phyloP scores from a whole-genome alignment of 2,888 invertebrate genomes.

The Hypsopygia costalis region DNA sequence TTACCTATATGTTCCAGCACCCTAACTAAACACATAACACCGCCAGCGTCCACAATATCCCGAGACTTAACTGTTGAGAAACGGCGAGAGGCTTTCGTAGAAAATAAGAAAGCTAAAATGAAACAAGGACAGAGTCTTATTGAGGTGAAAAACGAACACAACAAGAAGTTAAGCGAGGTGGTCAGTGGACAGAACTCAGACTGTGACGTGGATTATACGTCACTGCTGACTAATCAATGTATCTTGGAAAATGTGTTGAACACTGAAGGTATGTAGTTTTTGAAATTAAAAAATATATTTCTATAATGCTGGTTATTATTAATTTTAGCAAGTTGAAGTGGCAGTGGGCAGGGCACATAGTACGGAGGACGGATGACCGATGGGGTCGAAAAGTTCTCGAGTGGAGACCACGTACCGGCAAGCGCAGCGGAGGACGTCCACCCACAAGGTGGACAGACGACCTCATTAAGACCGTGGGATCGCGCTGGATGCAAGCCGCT shows the following conservation, averaged over 20 bases:
- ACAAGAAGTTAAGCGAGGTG: conserved; percentile 48
- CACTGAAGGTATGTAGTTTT: conserved; percentile 55
- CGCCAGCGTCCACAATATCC: conserved; percentile 72
- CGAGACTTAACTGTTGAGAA: conserved; percentile 48
- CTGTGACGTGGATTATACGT: conserved; percentile 65
- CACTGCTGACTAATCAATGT: conserved; percentile 59
- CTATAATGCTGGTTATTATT: too few relatives aligned
- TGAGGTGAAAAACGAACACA: conserved; percentile 56
- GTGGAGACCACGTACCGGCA: too few relatives aligned
- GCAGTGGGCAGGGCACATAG: too few relatives aligned
- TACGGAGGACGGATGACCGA: too few relatives aligned
- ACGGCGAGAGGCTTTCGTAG: conserved; percentile 61
- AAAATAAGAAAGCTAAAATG: conserved; percentile 62
- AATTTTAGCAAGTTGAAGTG: too few relatives aligned
- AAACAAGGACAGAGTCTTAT: conserved; percentile 59
- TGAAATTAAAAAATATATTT: too few relatives aligned
- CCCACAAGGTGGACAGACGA: too few relatives aligned
- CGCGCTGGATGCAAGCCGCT: too few relatives aligned
- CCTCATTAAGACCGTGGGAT: too few relatives aligned
- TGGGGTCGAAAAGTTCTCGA: too few relatives aligned
- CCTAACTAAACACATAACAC: conserved; percentile 85
- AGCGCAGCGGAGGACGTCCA: too few relatives aligned
- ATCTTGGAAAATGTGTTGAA: conserved; percentile 58
- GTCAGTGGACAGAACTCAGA: conserved; percentile 62
- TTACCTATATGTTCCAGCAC: conserved; percentile 78